Base-by-base conservation (phyloP, 2,113 vertebrate species). In the Oreochromis tanganicae region DNA sequence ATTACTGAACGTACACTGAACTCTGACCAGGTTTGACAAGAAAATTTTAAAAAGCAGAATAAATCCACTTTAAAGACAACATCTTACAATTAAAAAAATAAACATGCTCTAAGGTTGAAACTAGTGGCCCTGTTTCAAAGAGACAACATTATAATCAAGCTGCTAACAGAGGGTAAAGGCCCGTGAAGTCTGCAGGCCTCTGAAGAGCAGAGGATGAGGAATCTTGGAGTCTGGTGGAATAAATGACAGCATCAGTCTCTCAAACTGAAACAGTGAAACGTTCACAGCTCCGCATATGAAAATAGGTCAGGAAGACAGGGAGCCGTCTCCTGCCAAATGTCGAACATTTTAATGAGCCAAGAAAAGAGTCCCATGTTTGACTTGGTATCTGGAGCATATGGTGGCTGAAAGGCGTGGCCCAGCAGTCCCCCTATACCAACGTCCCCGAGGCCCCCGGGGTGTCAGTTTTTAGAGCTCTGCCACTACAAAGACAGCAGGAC, bases 361-460 rank as follows among this genome's bases (percentile, higher is more conserved):
- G 85, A 86, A 57, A 71, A 84, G 52, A 54, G 83, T 81, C 82
- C 66, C 50, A 12, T 92, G 91, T 94, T 93, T 93, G 92, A 91
- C 87, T 93, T 93, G 88, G 78, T 91, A 78, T 93, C 78, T 43
- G n/a, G 41, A 94, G 68, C 95, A 95, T 93, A 95, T 95, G 95
- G 95, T 29, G 79, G 85, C 89, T n/a, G 59, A 71, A 27, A 87
- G 91, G 91, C 79, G 46, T 85, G 61, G 89, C 85, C 92, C 78
- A 5, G 2, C 82, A 50, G 87, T 38, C 80, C 87, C 82, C 75
- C 68, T 82, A 71, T 84, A 84, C 87, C 55, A 80, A 57, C 85
- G 84, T 84, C 85, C 75, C 17, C 0, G 12, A 12, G 52, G 38
- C 13, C 93, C 87, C 36, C 59, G 43, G 92, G 93, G 89, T 95